Evolutionary conservation across 2,888 invertebrate genomes (phyloP).

Genomic region (Ischnus inquisitorius): DNA sequence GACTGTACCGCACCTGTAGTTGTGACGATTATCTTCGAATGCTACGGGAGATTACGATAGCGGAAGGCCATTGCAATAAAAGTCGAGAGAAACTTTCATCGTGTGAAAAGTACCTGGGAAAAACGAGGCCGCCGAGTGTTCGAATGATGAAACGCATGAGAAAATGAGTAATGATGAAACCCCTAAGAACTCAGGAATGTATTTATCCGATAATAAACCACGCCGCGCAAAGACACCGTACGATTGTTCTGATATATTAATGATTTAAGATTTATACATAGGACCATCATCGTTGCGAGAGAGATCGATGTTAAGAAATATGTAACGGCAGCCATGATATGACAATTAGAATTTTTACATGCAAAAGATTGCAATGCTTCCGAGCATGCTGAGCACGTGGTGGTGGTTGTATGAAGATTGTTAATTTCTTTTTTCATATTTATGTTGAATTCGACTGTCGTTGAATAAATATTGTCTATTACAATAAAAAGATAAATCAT

Average conservation of each 20-base stretch:
- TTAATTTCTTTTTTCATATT: slow-evolving; percentile 57
- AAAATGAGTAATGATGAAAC: slow-evolving; percentile 14
- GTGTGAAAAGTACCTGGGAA: slow-evolving; percentile 1
- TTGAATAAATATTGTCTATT: slow-evolving; percentile 58
- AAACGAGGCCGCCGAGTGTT: not conserved
- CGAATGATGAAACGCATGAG: not conserved
- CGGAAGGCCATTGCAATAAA: not conserved
- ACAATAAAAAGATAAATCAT: not conserved
- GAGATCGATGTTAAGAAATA: not conserved
- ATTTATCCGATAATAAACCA: slow-evolving; percentile 35
- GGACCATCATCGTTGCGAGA: not conserved
- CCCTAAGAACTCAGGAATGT: slow-evolving; percentile 52
- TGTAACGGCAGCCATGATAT: not conserved
- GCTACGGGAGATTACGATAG: not conserved
- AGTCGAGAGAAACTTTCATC: not conserved
- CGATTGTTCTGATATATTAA: not conserved
- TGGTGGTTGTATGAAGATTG: slow-evolving; percentile 61
- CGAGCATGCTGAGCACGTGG: slow-evolving; percentile 39
- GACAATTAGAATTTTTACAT: not conserved
- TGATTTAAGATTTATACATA: slow-evolving; percentile 13
- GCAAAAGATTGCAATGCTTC: slow-evolving; percentile 19
- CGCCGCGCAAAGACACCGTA: slow-evolving; percentile 31
- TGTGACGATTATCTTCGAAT: slow-evolving; percentile 5
- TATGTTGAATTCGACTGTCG: slow-evolving; percentile 54
- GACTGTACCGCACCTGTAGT: not conserved